Evolutionary conservation across 2,888 invertebrate species (phyloP), one percentile per base, ranked within the genome.

Genomic region (Oeneis ivallda): DNA sequence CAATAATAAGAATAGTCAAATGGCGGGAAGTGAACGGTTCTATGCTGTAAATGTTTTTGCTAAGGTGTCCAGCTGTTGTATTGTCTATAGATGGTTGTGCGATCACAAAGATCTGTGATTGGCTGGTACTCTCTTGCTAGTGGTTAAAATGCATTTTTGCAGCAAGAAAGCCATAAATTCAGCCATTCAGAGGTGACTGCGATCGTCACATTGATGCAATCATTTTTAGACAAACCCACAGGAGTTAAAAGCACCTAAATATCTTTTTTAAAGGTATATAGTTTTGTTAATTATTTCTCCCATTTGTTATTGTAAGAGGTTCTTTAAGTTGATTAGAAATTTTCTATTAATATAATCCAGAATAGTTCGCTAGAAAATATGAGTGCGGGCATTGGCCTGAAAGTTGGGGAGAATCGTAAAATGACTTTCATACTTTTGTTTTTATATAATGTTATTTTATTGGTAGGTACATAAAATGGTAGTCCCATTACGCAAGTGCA

Each of bases 1-100:
- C 26, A 52, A 13, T 58, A 64, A 58, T 61, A 64, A 43, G 50
- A 63, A 52, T 34, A 34, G 32, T 37, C 45, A 19, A 62, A 52
- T 53, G 15, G 34, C 34, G 45, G 43, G n/a, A 43, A 17, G n/a
- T 32, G 9, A 34, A 43, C 17, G 19, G 56, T 41, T 19, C 56
- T 41, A 19, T 56, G 39, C 13, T 56, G 41, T 41, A 19, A 56
- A 41, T 19, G 41, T 41, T 56, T 56, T 19, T 7, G 41, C 37
- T 5, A 11, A 53, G 15, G 34, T 52, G 34, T 7, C 50, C 26
- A 26, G 26, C 26, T 26, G 26, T 26, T 26, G 1, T 26, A 26
- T 26, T 26, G 26, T 26, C 26, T 26, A 26, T 4, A 26, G 5
- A 26, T 26, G 26, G 5, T 26, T 26, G 26, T 26, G 26, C 26